Evolutionary conservation across 2,888 invertebrate genomes (phyloP).

Genomic region (Imbricaverruca yamaguchii): DNA sequence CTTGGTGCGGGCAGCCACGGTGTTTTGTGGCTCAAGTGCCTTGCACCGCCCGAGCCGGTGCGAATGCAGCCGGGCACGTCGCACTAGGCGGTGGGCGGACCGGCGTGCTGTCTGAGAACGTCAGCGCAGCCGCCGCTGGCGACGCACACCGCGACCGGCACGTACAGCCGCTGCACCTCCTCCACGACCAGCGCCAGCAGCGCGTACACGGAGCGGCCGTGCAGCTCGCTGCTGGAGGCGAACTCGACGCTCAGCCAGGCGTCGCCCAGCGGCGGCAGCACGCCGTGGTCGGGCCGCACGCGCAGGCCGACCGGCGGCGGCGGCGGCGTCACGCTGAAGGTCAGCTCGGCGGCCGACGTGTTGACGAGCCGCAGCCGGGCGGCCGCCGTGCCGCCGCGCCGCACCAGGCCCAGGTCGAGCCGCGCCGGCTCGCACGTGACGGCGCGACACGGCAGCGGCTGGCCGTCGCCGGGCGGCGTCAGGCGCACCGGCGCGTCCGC

Average conservation of each 20-base stretch:
- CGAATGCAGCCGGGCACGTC: no score
- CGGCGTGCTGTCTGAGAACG: neutral
- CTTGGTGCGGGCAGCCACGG: no score
- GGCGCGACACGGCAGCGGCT: no score
- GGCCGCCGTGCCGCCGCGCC: neutral
- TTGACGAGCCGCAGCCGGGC: neutral
- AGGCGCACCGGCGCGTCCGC: neutral
- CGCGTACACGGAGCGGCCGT: neutral
- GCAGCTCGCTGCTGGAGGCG: neutral
- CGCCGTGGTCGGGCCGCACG: neutral
- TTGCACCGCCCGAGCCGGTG: no score
- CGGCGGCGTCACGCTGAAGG: neutral
- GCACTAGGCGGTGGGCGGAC: no score
- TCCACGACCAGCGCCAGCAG: slow-evolving; percentile 14
- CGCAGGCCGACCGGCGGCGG: neutral
- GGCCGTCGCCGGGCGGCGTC: neutral
- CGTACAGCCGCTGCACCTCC: neutral
- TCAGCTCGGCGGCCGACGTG: neutral
- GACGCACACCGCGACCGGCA: slow-evolving; percentile 6
- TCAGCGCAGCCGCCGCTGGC: neutral
- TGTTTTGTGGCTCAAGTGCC: no score
- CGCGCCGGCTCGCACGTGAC: neutral
- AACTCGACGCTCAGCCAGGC: neutral
- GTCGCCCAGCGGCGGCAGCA: slow-evolving; percentile 15
- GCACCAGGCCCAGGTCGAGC: slow-evolving; percentile 19